Percentiles rank a stretch among this genome's conserved stretches.
These are phyloP conservation scores for Malurus leucopterus DNA, from an alignment of 2,797 vertebrate genomes.

Conservation along the genomic window DNA sequence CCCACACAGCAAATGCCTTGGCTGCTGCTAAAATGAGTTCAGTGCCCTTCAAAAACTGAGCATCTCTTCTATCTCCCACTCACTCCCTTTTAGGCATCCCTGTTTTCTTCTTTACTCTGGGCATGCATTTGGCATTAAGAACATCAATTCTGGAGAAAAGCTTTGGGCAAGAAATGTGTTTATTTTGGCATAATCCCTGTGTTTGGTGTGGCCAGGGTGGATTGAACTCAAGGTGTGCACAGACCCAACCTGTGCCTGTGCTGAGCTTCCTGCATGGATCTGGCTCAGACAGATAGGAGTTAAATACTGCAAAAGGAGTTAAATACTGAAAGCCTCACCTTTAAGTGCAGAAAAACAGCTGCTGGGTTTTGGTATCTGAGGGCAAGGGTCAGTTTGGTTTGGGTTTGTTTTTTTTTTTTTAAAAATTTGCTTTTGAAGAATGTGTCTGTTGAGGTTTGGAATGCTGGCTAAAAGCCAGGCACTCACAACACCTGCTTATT, in stretches of 20 bases:
- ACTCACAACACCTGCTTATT: too few relatives aligned
- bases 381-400: too few relatives aligned
- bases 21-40: constrained; percentile 47
- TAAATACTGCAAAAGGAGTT: too few relatives aligned
- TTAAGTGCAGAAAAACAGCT: too few relatives aligned
- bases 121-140: not conserved
- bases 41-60: constrained; percentile 47
- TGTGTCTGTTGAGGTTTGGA: too few relatives aligned
- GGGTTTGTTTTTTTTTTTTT: too few relatives aligned
- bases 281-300: too few relatives aligned
- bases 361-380: too few relatives aligned
- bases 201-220: not conserved
- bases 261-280: accelerated
- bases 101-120: not conserved
- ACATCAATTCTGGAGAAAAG: not conserved
- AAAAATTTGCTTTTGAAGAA: too few relatives aligned
- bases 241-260: not conserved
- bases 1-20: constrained; percentile 40
- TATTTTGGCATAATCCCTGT: not conserved
- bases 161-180: not conserved
- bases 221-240: accelerated
- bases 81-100: not conserved
- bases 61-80: constrained; percentile 22
- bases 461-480: too few relatives aligned
- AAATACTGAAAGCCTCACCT: too few relatives aligned